These are phyloP conservation scores for Varanus salvator DNA, from an alignment of 2,113 vertebrate genomes.

Conservation along the genomic window DNA sequence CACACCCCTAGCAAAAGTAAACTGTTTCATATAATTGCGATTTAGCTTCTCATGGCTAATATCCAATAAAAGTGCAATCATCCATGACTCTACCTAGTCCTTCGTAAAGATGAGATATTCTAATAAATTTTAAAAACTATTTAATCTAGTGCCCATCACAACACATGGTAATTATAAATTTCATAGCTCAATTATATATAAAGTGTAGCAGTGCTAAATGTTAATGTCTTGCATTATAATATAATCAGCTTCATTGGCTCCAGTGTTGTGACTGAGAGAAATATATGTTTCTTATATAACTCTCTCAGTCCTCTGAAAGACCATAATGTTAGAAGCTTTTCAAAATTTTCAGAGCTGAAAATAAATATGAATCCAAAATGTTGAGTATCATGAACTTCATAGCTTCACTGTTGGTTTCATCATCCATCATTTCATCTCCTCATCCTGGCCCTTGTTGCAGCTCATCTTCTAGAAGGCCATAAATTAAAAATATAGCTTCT, in stretches of 20 bases:
- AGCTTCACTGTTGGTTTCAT: not conserved
- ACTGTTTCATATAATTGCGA: not conserved
- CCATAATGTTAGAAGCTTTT: not conserved
- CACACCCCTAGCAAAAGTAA: not conserved
- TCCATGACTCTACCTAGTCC: not conserved
- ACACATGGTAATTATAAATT: not conserved
- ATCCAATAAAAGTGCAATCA: not conserved
- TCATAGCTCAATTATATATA: not conserved
- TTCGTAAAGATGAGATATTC: not conserved
- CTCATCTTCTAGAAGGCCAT: conserved; percentile 55
- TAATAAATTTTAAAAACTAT: not conserved
- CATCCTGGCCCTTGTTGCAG: conserved; percentile 49
- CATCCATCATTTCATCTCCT: conserved; percentile 25
- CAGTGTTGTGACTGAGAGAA: not conserved
- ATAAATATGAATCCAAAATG: not conserved
- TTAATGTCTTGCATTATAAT: too few species aligned
- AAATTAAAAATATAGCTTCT: conserved; percentile 51
- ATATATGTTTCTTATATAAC: not conserved
- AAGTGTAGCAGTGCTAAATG: not conserved
- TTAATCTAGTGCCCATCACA: not conserved
- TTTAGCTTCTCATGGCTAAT: not conserved
- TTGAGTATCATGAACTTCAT: not conserved
- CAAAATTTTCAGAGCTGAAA: not conserved
- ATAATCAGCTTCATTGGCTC: not conserved
- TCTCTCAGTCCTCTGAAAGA: not conserved